Evolutionary conservation across 2,797 vertebrate species (phyloP).

Genomic region (Halcyon chelicuti): DNA sequence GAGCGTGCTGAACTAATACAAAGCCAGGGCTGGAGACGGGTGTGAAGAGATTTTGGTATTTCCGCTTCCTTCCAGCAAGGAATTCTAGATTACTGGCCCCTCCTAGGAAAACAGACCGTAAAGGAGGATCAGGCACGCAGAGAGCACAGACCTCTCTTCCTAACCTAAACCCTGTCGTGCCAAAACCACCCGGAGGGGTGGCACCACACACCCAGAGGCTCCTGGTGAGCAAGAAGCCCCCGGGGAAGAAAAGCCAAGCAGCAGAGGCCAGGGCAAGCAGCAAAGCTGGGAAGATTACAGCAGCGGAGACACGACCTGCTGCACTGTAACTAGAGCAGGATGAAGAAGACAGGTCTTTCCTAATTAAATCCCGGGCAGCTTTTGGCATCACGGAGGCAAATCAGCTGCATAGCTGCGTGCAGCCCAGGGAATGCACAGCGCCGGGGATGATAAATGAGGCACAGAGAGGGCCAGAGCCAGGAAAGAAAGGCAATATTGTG

Average conservation of each 20-base stretch:
- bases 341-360: neutral
- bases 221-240: neutral
- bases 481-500: constrained; percentile 75
- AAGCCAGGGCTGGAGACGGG: no score
- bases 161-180: accelerated
- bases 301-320: neutral
- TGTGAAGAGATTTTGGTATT: neutral
- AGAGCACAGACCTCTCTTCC: neutral
- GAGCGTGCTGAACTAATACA: neutral
- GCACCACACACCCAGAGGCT: neutral
- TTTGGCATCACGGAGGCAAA: constrained; percentile 7
- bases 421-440: neutral
- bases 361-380: neutral
- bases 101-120: neutral
- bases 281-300: neutral
- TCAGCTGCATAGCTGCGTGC: neutral
- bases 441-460: neutral
- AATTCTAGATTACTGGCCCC: neutral
- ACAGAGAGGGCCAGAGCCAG: constrained; percentile 37
- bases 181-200: neutral
- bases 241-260: neutral
- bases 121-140: neutral
- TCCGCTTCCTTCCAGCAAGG: neutral
- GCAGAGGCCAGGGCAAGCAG: neutral
- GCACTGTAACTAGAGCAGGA: neutral